Conservation (phyloP, 1,140 invertebrate genomes). For the Leptinotarsa defecta region DNA sequence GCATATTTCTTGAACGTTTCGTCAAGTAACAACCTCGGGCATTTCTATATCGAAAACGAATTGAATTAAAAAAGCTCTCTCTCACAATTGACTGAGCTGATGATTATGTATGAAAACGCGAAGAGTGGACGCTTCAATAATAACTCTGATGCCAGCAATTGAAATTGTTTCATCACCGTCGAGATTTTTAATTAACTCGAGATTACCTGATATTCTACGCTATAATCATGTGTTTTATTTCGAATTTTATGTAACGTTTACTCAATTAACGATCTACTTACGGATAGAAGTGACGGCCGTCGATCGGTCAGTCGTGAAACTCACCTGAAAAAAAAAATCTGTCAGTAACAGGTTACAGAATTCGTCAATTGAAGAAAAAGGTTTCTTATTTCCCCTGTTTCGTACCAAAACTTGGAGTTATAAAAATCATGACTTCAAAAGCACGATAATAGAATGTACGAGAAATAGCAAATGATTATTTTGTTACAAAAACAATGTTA, state of each 20-base stretch:
- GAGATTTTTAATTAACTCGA: not conserved
- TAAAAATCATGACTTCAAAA: too few relatives aligned
- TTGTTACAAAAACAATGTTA: too few relatives aligned
- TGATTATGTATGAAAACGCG: not conserved
- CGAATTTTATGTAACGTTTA: not conserved
- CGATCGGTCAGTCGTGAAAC: not conserved
- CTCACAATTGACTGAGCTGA: not conserved
- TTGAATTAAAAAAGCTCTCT: too few relatives aligned
- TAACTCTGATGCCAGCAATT: not conserved
- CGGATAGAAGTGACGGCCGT: not conserved
- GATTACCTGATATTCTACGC: not conserved
- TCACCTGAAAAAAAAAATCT: not conserved
- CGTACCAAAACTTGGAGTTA: too few relatives aligned
- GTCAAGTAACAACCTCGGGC: too few relatives aligned
- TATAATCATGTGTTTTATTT: not conserved
- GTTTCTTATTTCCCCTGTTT: too few relatives aligned
- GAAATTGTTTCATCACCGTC: not conserved
- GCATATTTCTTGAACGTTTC: too few relatives aligned
- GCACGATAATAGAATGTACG: too few relatives aligned
- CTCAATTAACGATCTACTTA: slow-evolving; percentile 2
- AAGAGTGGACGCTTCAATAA: not conserved
- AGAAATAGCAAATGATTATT: too few relatives aligned
- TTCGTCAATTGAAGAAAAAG: too few relatives aligned
- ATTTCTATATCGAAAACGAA: too few relatives aligned
- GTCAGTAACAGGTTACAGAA: too few relatives aligned